Evolutionary conservation across 30 jellyfish, hydroid and myxozoan genomes (phyloP), one percentile per base, ranked within the genome.

Genomic region (Sanderia malayensis): DNA sequence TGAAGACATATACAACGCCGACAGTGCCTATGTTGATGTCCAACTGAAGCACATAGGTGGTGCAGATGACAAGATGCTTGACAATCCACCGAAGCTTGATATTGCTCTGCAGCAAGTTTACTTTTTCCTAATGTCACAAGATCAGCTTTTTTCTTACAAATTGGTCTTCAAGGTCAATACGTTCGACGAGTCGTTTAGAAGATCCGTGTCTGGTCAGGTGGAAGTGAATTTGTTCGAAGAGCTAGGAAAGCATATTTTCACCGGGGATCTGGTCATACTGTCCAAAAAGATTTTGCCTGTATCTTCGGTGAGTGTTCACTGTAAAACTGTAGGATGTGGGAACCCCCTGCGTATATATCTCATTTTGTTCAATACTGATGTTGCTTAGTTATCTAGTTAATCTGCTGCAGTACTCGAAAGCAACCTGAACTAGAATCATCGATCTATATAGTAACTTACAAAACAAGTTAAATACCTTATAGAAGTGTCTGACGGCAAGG

Each of bases 11-110:
- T 90, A 84, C 77, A 74, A 68, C 33, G 91, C 96, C 2, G 89
- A 90, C 47, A 84, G 95, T 57, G 98, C 98, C 20, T 90, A 90
- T 67, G 98, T 90, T 62, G 98, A 90, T 77, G 98, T 90, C 17
- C 95, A 74, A 19, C 46, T 90, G 28, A 80, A 77, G 49, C 81
- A 83, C 46, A 84, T 76, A 1, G 98, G 96, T 22, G 24, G 63
- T n/a, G 80, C 73, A 18, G 31, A 47, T 10, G 58, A 58, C n/a
- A 84, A 66, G 58, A 67, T 41, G n/a, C 76, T 60, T 53, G 28
- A 27, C 68, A 83, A 45, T 44, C 98, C 98, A 18, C 98, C 98
- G 18, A 62, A 86, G 31, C 94, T 90, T 29, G 98, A 90, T 49
- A 77, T 90, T 11, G 90, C 95, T 20, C 58, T 90, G 60, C 98